These are phyloP conservation scores for Hippasteria phrygiana DNA, from an alignment of 53 echinoderm and acorn worm species.

Conservation along the genomic window DNA sequence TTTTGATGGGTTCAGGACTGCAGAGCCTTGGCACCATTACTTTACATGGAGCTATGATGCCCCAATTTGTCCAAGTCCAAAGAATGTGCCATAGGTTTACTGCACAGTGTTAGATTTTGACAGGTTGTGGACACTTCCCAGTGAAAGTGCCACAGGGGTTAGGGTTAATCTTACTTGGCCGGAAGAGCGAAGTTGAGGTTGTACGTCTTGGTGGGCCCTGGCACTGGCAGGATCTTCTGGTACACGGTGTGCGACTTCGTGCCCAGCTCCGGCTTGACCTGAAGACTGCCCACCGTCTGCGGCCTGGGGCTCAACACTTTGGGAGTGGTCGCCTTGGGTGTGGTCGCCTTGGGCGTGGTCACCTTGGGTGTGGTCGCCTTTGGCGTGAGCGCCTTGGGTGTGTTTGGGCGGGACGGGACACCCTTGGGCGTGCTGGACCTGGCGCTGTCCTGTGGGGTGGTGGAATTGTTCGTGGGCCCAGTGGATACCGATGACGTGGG, in stretches of 20 bases:
- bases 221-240: slow-evolving; percentile 60
- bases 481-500: background rate
- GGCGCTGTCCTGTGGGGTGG: slow-evolving; percentile 20
- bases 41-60: too few relatives aligned
- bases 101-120: too few relatives aligned
- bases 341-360: slow-evolving; percentile 33
- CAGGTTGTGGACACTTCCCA: too few relatives aligned
- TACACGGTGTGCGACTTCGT: slow-evolving; percentile 19
- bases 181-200: slow-evolving; percentile 74
- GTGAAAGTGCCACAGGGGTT: too few relatives aligned
- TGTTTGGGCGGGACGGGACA: slow-evolving; percentile 23
- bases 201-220: slow-evolving; percentile 44
- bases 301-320: slow-evolving; percentile 53
- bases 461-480: background rate
- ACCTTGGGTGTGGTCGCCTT: slow-evolving; percentile 44
- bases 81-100: too few relatives aligned
- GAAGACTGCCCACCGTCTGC: slow-evolving; percentile 57
- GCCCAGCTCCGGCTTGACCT: slow-evolving; percentile 7
- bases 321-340: slow-evolving; percentile 49
- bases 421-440: slow-evolving; percentile 55
- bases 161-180: slow-evolving; percentile 50
- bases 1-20: too few relatives aligned
- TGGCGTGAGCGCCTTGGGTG: slow-evolving; percentile 33
- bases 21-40: too few relatives aligned
- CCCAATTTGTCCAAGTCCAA: too few relatives aligned